phyloP scores from a whole-genome alignment of 2,888 invertebrate genomes.

The Magallana nippona region DNA sequence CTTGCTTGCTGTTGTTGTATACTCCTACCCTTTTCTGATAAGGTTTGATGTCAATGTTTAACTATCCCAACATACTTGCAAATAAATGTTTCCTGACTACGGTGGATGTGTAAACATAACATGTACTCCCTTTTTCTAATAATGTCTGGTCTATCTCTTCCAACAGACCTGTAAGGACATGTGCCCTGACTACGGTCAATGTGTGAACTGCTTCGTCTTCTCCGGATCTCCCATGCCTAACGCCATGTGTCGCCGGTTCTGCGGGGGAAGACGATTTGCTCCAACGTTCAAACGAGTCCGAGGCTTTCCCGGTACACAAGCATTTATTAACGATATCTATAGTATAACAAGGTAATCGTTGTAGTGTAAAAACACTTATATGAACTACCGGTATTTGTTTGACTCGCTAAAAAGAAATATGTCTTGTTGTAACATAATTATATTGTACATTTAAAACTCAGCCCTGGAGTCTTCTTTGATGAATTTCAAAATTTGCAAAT shows the following conservation, averaged over 20 bases:
- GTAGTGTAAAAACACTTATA: no score
- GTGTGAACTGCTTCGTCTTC: slow-evolving; percentile 14
- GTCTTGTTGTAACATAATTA: no score
- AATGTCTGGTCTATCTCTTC: background rate
- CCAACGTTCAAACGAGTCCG: background rate
- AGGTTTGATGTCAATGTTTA: background rate
- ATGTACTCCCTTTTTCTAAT: background rate
- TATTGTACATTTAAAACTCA: no score
- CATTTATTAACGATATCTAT: background rate
- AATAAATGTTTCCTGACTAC: background rate
- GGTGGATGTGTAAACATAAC: background rate
- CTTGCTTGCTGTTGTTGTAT: no score
- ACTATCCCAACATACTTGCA: background rate
- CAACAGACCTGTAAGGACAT: background rate
- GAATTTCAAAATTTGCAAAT: no score
- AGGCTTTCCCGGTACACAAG: background rate
- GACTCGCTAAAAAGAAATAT: no score
- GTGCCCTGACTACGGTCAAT: background rate
- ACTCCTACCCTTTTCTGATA: background rate
- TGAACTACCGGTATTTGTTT: no score
- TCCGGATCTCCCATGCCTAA: background rate
- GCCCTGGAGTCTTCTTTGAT: no score
- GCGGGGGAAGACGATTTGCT: slow-evolving; percentile 15
- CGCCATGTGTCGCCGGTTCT: background rate
- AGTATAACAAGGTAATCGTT: background rate